phyloP scores from a whole-genome alignment of 2,888 invertebrate genomes.

The Dasypogon diadema region DNA sequence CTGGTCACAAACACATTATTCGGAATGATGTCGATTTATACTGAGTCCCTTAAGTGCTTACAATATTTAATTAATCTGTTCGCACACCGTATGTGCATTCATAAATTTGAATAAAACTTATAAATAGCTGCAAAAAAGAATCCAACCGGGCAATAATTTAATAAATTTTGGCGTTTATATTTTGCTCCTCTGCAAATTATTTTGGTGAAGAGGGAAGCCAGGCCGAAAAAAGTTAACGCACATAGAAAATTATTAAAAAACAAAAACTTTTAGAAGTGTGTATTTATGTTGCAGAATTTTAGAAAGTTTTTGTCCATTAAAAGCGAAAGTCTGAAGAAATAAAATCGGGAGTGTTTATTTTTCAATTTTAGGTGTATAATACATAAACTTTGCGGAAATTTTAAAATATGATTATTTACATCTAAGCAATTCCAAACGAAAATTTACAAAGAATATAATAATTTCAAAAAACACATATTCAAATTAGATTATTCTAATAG shows the following conservation, averaged over 20 bases:
- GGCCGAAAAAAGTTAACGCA: slow-evolving; percentile 26
- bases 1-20: neutral
- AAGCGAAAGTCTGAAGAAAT: slow-evolving; percentile 1
- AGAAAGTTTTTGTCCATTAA: slow-evolving; percentile 26
- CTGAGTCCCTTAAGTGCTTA: slow-evolving; percentile 36
- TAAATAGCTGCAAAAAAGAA: slow-evolving; percentile 32
- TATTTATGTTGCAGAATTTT: slow-evolving; percentile 1
- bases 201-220: slow-evolving; percentile 3
- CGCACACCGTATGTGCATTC: slow-evolving; percentile 7
- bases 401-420: slow-evolving; percentile 7
- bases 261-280: neutral
- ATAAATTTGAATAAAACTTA: slow-evolving; percentile 19
- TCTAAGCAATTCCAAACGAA: neutral
- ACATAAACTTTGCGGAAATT: slow-evolving; percentile 3
- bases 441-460: neutral
- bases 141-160: slow-evolving; percentile 45
- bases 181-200: neutral
- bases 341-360: neutral
- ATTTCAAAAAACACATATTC: neutral
- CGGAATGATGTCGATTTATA: slow-evolving; percentile 8
- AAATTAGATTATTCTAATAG: too few species aligned
- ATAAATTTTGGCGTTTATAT: slow-evolving; percentile 41
- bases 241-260: slow-evolving; percentile 26
- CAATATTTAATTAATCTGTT: slow-evolving; percentile 50
- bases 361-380: slow-evolving; percentile 3